Base-by-base conservation (phyloP, 2,797 vertebrate genomes). In the Enteromius unitaeniatus region DNA sequence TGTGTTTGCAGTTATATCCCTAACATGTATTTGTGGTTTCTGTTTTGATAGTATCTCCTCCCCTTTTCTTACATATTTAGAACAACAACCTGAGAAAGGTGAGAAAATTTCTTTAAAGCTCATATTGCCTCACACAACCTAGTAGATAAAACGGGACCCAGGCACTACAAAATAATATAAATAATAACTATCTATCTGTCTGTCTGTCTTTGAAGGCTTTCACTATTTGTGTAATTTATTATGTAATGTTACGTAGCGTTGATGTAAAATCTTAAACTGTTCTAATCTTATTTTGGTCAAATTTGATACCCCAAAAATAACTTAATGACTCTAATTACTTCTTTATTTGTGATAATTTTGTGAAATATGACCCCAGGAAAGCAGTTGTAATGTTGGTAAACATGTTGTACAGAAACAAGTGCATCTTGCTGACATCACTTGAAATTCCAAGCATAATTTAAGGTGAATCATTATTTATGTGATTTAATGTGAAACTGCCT, bases 41-140 rank as follows among this genome's bases (percentile, higher is more conserved):
- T 60, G 26, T 34, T 47, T n/a, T 34, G 1, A 42, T 10, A n/a
- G 10, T 6, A n/a, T 10, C 49, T 11, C 73, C 73, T 10, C 28
- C 70, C 51, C 31, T 42, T 80, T 80, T 69, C 37, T 78, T 26
- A 40, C 31, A 13, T 40, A 45, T 51, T 60, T 6, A 45, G 28
- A 42, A 6, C 1, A 70, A 17, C 64, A 37, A 67, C 42, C 11
- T 21, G 19, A 81, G 13, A 84, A 75, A 67, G 65, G 42, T 13
- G 14, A 1, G n/a, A n/a, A n/a, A n/a, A 31, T 13, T 53, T 9
- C 26, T 53, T 34, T 7, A 2, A 70, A 62, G 4, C 13, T 73
- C 26, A 15, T 6, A 28, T 53, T 26, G 5, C 1, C 28, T n/a
- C 19, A 74, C 19, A 13, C 21, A 55, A 34, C 17, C 34, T 14